Conservation (phyloP, 2,797 vertebrate species). For the Phoxinus dragarum region DNA sequence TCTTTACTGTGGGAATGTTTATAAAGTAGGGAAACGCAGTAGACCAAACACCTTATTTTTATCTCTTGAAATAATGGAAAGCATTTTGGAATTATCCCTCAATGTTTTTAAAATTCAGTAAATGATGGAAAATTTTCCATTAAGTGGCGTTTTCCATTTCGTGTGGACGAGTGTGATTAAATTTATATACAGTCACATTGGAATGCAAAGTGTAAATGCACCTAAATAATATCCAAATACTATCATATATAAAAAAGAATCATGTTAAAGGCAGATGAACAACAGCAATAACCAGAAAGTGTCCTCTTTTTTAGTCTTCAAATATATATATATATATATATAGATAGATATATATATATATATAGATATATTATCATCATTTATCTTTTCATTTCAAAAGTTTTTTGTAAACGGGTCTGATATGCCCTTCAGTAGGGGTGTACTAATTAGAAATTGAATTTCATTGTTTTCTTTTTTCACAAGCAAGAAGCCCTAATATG, state of each 20-base stretch:
- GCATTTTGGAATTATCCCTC: constrained; percentile 22
- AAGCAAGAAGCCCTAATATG: constrained; percentile 2
- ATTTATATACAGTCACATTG: background rate
- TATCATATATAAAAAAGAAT: background rate
- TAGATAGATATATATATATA: too few relatives aligned
- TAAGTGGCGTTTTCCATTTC: background rate
- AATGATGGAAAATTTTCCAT: background rate
- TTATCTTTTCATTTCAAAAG: background rate
- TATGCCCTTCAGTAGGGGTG: background rate
- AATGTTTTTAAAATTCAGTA: constrained; percentile 21
- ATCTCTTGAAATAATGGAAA: constrained; percentile 20
- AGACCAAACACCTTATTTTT: background rate
- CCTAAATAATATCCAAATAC: background rate
- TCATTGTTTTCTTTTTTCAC: background rate
- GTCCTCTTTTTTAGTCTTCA: background rate
- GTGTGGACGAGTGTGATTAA: background rate
- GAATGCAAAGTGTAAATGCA: constrained; percentile 18
- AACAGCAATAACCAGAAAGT: background rate
- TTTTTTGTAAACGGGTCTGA: background rate
- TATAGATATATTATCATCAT: background rate
- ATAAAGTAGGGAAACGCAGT: constrained; percentile 1
- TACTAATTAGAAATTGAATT: background rate
- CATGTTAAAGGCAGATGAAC: background rate
- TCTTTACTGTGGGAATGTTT: constrained; percentile 15
- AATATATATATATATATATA: too few relatives aligned